phyloP scores from a whole-genome alignment of 37 sponge, comb jelly and placozoan species.

The Mnemiopsis leidyi region DNA sequence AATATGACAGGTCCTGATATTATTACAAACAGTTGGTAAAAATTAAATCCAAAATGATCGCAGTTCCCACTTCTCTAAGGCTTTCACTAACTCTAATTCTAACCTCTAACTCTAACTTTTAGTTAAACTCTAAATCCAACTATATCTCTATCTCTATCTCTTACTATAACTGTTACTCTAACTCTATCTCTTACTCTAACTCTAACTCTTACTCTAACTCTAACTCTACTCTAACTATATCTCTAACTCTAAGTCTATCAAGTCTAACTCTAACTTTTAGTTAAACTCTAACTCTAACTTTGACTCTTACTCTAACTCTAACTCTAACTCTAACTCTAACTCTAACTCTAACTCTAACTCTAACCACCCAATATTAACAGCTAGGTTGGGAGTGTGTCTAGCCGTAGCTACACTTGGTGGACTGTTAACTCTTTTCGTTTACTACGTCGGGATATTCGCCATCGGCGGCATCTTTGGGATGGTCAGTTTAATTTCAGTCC shows the following conservation, averaged over 20 bases:
- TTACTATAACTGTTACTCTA: not conserved
- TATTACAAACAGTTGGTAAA: too few relatives aligned
- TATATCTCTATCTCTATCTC: not conserved
- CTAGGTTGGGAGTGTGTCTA: not conserved
- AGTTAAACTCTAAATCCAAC: not conserved
- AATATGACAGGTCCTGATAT: too few relatives aligned
- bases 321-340: not conserved
- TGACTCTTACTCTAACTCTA: not conserved
- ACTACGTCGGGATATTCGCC: slow-evolving; percentile 41
- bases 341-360: not conserved
- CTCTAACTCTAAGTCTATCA: not conserved
- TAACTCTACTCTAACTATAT: not conserved
- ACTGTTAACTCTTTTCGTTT: slow-evolving; percentile 5
- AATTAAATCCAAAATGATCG: too few relatives aligned
- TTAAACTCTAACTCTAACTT: not conserved
- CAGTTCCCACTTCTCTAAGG: too few relatives aligned
- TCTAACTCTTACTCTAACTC: not conserved
- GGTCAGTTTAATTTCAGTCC: too few relatives aligned
- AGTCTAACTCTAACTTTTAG: not conserved
- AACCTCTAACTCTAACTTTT: not conserved
- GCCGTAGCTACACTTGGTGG: not conserved
- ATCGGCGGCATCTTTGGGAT: slow-evolving; percentile 35
- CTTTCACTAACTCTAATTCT: not conserved
- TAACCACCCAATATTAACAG: not conserved
- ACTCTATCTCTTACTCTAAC: not conserved